Percentiles rank a stretch among this genome's conserved stretches.
Evolutionary conservation across 2,113 vertebrate genomes (phyloP).

Genomic region (Noturus placidus): DNA sequence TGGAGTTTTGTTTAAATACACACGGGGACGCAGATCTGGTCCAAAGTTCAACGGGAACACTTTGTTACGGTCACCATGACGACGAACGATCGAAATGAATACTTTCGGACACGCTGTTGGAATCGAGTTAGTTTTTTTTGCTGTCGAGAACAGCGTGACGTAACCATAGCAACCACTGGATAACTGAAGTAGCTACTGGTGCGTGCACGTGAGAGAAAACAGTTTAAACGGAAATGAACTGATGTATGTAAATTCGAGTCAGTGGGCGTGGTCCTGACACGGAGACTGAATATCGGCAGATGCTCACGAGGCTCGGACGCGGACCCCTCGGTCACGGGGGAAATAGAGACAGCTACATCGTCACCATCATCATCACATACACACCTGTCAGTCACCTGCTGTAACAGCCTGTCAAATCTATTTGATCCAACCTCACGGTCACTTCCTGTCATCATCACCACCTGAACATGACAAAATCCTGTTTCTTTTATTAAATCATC

Average conservation of each 20-base stretch:
- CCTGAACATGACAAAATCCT: background rate
- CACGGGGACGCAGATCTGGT: background rate
- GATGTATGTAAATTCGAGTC: background rate
- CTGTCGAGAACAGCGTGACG: background rate
- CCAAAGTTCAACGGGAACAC: background rate
- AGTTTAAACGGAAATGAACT: background rate
- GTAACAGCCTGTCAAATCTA: background rate
- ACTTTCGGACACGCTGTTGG: background rate
- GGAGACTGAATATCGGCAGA: conserved; percentile 1
- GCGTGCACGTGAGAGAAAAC: background rate
- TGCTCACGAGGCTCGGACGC: background rate
- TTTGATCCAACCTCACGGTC: background rate
- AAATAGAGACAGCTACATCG: conserved; percentile 43
- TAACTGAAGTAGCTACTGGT: no score
- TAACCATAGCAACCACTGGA: background rate
- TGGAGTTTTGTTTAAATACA: background rate
- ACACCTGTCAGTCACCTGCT: conserved; percentile 33
- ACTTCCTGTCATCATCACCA: background rate
- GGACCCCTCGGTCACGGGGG: background rate
- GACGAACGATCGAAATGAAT: background rate
- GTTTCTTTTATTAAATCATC: background rate
- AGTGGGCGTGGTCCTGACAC: background rate
- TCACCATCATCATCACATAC: conserved; percentile 12
- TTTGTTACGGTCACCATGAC: background rate
- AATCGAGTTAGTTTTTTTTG: background rate